These are phyloP conservation scores for Leucoraja ocellata DNA, from an alignment of 2,797 vertebrate species.

Conservation along the genomic window DNA sequence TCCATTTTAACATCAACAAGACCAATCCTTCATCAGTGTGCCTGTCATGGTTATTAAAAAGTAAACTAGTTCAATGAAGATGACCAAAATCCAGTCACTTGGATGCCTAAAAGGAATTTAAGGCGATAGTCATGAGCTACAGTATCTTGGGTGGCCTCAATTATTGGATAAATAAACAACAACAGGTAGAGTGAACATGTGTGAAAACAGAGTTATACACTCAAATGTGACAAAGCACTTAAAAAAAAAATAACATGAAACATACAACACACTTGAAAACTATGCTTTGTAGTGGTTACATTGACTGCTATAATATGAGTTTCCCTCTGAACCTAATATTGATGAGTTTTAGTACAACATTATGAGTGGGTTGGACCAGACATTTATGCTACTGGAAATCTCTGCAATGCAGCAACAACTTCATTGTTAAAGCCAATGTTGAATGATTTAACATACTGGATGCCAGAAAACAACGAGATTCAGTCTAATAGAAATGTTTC, in stretches of 20 bases:
- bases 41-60: neutral
- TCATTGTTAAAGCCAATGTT: neutral
- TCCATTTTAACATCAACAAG: neutral
- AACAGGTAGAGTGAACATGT: neutral
- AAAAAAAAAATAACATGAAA: neutral
- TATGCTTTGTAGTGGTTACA: neutral
- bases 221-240: neutral
- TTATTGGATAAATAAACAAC: neutral
- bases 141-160: neutral
- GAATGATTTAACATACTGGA: neutral
- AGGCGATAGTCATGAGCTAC: neutral
- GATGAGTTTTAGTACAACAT: neutral
- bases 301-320: neutral
- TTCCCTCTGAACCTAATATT: constrained; percentile 16
- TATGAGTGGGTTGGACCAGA: neutral
- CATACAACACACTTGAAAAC: constrained; percentile 1
- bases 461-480: neutral
- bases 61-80: neutral
- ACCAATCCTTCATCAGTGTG: neutral
- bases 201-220: neutral
- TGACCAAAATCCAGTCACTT: neutral
- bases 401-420: constrained; percentile 31
- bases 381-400: neutral
- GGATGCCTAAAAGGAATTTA: neutral
- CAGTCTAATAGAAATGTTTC: neutral